Evolutionary conservation across 2,888 invertebrate species (phyloP).

Genomic region (Boloria euphrosyne): DNA sequence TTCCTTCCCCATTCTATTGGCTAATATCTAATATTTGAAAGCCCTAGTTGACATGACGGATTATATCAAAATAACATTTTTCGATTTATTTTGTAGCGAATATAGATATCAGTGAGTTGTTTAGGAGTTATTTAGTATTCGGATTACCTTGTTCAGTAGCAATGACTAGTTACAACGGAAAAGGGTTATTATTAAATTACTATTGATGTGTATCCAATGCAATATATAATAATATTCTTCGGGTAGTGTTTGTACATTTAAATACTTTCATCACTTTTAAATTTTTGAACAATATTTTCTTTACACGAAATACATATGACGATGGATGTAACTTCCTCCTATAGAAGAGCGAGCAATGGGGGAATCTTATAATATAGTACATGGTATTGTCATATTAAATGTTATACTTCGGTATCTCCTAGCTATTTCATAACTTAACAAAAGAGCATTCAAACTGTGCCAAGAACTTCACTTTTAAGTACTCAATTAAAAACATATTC

Average conservation of each 20-base stretch:
- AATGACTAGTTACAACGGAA: slow-evolving; percentile 20
- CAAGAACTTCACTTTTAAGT: too few relatives aligned
- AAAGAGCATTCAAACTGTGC: too few relatives aligned
- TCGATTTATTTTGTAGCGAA: slow-evolving; percentile 19
- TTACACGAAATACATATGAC: background rate
- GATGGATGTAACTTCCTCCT: background rate
- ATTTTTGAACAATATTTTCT: background rate
- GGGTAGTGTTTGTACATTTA: slow-evolving; percentile 11
- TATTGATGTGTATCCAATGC: slow-evolving; percentile 14
- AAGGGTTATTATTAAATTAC: slow-evolving; percentile 9
- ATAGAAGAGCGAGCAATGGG: too few relatives aligned
- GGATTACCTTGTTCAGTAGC: slow-evolving; percentile 33
- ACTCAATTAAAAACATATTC: too few relatives aligned
- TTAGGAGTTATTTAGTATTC: slow-evolving; percentile 33
- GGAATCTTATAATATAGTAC: too few relatives aligned
- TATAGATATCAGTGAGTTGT: slow-evolving; percentile 35
- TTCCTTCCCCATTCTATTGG: slow-evolving; percentile 48
- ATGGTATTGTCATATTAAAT: too few relatives aligned
- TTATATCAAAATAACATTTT: slow-evolving; percentile 13
- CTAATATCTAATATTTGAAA: slow-evolving; percentile 35
- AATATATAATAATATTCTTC: slow-evolving; percentile 7
- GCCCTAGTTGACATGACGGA: slow-evolving; percentile 4
- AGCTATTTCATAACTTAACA: too few relatives aligned
- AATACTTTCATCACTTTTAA: background rate
- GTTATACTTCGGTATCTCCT: too few relatives aligned